These are phyloP conservation scores for Papilio xuthus DNA, from an alignment of 1,140 invertebrate species.

Conservation along the genomic window DNA sequence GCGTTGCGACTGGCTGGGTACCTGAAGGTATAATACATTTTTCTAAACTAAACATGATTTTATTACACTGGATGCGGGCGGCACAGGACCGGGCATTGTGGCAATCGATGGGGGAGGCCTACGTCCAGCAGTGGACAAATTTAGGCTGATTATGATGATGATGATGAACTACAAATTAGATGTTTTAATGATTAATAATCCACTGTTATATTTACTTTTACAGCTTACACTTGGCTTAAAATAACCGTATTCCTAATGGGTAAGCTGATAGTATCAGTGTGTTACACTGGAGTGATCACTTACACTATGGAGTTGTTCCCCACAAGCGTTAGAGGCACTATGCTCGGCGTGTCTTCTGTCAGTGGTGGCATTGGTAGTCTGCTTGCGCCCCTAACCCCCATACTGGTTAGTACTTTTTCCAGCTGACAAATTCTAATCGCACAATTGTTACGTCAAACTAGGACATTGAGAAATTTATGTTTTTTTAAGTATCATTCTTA, in stretches of 20 bases:
- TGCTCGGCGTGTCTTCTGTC: constrained; percentile 86
- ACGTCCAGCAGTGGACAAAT: too few relatives aligned
- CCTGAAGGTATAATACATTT: constrained; percentile 51
- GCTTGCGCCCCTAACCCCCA: constrained; percentile 86
- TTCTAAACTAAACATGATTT: too few relatives aligned
- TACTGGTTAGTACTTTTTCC: constrained; percentile 84
- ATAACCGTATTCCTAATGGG: constrained; percentile 85
- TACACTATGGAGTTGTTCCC: constrained; percentile 88
- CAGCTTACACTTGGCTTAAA: constrained; percentile 64
- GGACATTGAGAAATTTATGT: too few relatives aligned
- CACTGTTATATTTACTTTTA: constrained; percentile 25
- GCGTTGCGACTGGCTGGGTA: constrained; percentile 52
- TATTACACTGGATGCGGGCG: too few relatives aligned
- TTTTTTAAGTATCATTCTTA: too few relatives aligned
- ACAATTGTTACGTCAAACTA: too few relatives aligned
- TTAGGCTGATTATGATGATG: too few relatives aligned
- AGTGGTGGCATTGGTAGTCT: constrained; percentile 87
- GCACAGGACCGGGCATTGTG: too few relatives aligned
- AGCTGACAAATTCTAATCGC: too few relatives aligned
- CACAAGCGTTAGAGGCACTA: constrained; percentile 84
- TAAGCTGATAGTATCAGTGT: constrained; percentile 86
- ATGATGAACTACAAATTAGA: too few relatives aligned
- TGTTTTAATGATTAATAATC: neutral
- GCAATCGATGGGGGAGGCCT: too few relatives aligned
- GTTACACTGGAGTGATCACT: constrained; percentile 86